phyloP scores from a whole-genome alignment of 2,888 invertebrate species.

The Eubasilissa splendida region DNA sequence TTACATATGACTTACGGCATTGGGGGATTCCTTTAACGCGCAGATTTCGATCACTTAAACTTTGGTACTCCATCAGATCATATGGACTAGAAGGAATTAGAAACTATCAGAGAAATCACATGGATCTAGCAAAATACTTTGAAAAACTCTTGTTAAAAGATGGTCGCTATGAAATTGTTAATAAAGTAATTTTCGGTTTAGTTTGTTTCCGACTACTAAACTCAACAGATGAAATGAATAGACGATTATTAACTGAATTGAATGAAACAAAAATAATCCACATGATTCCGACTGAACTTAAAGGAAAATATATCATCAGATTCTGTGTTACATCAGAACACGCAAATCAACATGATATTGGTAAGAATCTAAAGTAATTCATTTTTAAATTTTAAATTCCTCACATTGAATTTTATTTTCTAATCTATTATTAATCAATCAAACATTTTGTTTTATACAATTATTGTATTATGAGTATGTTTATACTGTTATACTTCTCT shows the following conservation, averaged over 20 bases:
- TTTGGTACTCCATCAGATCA: slow-evolving; percentile 89
- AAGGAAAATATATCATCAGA: slow-evolving; percentile 82
- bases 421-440: too few species aligned
- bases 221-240: slow-evolving; percentile 81
- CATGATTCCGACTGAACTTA: slow-evolving; percentile 88
- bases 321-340: slow-evolving; percentile 88
- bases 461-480: too few species aligned
- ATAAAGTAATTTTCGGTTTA: slow-evolving; percentile 82
- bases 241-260: slow-evolving; percentile 82
- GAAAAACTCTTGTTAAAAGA: slow-evolving; percentile 80
- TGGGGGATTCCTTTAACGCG: slow-evolving; percentile 92
- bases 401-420: too few species aligned
- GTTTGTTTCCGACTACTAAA: slow-evolving; percentile 83
- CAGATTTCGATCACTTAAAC: slow-evolving; percentile 87
- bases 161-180: slow-evolving; percentile 82
- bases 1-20: slow-evolving; percentile 82
- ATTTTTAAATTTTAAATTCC: not conserved
- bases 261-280: slow-evolving; percentile 89
- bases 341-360: slow-evolving; percentile 81
- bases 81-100: slow-evolving; percentile 89
- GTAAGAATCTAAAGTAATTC: slow-evolving; percentile 60
- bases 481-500: too few species aligned
- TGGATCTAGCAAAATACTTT: slow-evolving; percentile 83
- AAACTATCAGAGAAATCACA: slow-evolving; percentile 87
- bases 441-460: too few species aligned